A percentile compares a stretch with the other conserved stretches of the same genome.
Conservation (phyloP, 2,797 vertebrate genomes). For the Linurgus olivaceus region DNA sequence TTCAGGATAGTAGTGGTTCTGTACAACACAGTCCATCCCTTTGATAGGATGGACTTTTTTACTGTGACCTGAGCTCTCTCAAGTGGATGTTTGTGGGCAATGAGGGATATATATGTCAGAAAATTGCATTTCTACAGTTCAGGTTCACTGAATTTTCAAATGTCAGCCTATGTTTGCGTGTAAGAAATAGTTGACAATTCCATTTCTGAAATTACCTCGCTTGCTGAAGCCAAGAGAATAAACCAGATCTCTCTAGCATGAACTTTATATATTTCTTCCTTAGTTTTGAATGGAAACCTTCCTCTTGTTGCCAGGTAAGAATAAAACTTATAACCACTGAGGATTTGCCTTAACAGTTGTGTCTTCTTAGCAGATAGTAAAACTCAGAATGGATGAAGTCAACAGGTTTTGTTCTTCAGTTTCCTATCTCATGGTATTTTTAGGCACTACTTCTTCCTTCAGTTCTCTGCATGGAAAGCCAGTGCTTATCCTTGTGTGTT, state of each 20-base stretch:
- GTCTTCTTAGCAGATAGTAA: neutral
- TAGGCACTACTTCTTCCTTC: neutral
- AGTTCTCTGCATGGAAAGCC: neutral
- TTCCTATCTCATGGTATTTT: neutral
- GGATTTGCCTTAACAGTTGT: neutral
- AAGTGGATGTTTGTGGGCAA: neutral
- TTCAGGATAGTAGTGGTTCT: neutral
- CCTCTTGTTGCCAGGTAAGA: neutral
- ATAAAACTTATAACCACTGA: neutral
- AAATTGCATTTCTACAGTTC: neutral
- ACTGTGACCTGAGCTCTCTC: neutral
- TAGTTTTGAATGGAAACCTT: neutral
- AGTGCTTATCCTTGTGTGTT: rapidly evolving
- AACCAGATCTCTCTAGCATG: neutral
- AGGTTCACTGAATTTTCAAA: neutral
- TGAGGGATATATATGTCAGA: neutral
- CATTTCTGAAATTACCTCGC: neutral
- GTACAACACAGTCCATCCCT: neutral
- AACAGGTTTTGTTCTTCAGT: rapidly evolving
- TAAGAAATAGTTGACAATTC: neutral
- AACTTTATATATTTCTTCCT: rapidly evolving
- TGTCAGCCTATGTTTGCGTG: neutral
- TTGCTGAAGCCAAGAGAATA: neutral
- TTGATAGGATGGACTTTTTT: neutral
- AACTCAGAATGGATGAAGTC: neutral